Evolutionary conservation across 2,113 vertebrate genomes (phyloP).

Genomic region (Muntiacus reevesi): DNA sequence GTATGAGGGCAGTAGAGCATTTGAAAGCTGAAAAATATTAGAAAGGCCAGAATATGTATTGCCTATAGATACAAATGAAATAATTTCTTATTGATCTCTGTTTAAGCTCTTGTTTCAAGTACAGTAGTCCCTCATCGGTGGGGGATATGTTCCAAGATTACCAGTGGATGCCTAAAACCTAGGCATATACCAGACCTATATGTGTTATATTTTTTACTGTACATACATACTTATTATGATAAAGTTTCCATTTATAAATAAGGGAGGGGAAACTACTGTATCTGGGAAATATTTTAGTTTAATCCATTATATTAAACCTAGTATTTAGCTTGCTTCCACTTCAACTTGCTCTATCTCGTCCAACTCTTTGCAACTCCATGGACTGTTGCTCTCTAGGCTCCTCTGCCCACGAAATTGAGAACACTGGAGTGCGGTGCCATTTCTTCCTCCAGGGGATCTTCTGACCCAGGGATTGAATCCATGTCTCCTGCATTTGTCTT

Average conservation of each 20-base stretch:
- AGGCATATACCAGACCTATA: background rate
- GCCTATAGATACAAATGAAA: background rate
- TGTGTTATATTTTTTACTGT: background rate
- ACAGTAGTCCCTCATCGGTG: background rate
- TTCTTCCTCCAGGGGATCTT: background rate
- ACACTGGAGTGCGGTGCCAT: background rate
- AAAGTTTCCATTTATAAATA: background rate
- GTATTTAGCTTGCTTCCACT: background rate
- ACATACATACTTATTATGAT: background rate
- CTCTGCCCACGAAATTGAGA: background rate
- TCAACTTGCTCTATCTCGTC: background rate
- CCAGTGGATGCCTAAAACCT: background rate
- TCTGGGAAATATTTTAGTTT: background rate
- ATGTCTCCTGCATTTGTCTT: background rate
- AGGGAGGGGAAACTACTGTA: background rate
- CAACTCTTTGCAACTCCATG: background rate
- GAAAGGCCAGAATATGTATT: background rate
- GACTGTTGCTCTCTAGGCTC: background rate
- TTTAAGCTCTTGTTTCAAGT: background rate
- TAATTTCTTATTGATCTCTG: background rate
- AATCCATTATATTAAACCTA: background rate
- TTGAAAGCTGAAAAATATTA: conserved; percentile 28
- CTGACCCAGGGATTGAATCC: background rate
- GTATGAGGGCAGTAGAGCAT: background rate
- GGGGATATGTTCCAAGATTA: background rate